Evolutionary conservation across 2,888 invertebrate species (phyloP).

Genomic region (Cantharis lateralis): DNA sequence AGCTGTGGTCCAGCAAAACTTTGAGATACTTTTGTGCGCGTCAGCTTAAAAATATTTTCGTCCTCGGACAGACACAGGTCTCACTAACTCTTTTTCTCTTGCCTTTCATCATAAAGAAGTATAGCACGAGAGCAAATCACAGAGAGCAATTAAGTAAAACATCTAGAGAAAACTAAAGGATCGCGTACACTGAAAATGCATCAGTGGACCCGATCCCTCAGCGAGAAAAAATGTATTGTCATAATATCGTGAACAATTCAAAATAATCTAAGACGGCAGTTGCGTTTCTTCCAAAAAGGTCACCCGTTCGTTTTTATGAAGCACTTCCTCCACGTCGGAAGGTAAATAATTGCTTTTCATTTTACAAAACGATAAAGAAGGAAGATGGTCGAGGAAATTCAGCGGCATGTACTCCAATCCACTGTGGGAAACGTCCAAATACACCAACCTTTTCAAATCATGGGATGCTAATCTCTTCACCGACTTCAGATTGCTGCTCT

Average conservation of each 20-base stretch:
- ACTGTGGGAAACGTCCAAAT: not conserved
- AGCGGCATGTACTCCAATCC: not conserved
- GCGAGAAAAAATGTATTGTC: not conserved
- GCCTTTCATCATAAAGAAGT: not conserved
- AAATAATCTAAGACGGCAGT: not conserved
- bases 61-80: not conserved
- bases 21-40: not conserved
- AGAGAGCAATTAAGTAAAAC: not conserved
- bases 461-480: not conserved
- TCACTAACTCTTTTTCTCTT: not conserved
- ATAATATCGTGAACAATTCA: not conserved
- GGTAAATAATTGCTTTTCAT: not conserved
- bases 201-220: not conserved
- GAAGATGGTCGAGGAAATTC: conserved; percentile 4
- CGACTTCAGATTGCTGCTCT: not conserved
- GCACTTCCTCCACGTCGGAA: not conserved
- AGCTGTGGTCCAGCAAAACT: not conserved
- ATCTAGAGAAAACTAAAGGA: not conserved
- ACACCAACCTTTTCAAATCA: not conserved
- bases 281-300: not conserved
- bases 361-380: conserved; percentile 1
- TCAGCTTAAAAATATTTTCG: not conserved
- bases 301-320: not conserved
- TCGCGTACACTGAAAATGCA: not conserved
- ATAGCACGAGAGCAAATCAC: not conserved